Percentiles rank a stretch among this genome's conserved stretches.
Evolutionary conservation across 2,113 vertebrate species (phyloP).

Genomic region (Zingel zingel): DNA sequence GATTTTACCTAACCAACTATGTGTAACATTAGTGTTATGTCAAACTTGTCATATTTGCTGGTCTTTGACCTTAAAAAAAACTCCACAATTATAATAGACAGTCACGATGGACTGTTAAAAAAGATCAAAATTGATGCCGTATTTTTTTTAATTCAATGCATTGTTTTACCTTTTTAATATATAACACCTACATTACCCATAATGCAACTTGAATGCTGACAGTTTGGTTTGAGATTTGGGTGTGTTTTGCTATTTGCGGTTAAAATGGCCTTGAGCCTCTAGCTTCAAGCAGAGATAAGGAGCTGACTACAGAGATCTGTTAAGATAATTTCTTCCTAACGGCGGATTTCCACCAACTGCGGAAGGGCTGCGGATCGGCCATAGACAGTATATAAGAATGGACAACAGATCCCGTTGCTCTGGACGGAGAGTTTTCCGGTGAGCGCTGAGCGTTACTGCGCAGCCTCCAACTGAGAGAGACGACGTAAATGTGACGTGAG

Average conservation of each 20-base stretch:
- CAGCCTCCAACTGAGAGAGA: too few relatives aligned
- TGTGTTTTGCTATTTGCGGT: not conserved
- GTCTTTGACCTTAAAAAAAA: not conserved
- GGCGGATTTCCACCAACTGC: too few relatives aligned
- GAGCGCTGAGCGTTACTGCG: too few relatives aligned
- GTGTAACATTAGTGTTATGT: conserved; percentile 9
- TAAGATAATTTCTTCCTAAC: not conserved
- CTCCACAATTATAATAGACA: not conserved
- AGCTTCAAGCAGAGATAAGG: not conserved
- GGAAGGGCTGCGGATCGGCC: too few relatives aligned
- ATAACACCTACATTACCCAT: not conserved
- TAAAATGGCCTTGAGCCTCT: not conserved
- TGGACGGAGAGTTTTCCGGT: too few relatives aligned
- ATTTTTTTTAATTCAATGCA: not conserved
- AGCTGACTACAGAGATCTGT: too few relatives aligned
- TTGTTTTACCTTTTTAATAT: not conserved
- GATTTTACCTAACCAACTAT: not conserved
- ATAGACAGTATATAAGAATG: too few relatives aligned
- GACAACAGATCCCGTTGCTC: too few relatives aligned
- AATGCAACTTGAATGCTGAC: not conserved
- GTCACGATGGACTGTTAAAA: not conserved
- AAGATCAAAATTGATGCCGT: not conserved
- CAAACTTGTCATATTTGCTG: not conserved
- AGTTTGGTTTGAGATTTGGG: not conserved
- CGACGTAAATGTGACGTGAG: too few relatives aligned